A percentile compares a stretch with the other conserved stretches of the same genome.
Evolutionary conservation across 2,888 invertebrate species (phyloP).

Genomic region (Sinelater perroti): DNA sequence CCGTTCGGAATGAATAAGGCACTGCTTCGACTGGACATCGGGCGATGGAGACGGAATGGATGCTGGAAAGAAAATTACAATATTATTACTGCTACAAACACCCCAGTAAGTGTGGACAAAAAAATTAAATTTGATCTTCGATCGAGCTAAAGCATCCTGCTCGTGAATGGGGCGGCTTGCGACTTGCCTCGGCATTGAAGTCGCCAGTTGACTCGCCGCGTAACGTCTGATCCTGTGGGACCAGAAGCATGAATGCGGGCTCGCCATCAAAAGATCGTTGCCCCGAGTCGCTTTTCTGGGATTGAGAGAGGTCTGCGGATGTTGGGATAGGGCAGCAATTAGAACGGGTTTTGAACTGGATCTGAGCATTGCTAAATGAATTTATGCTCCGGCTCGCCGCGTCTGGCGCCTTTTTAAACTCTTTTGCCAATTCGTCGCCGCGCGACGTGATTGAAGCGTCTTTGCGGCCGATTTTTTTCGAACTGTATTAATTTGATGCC

Average conservation of each 20-base stretch:
- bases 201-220: neutral
- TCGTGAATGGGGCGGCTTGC: neutral
- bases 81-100: no score
- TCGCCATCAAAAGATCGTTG: constrained; percentile 21
- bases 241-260: constrained; percentile 20
- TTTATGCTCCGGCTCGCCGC: constrained; percentile 24
- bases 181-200: neutral
- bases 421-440: constrained; percentile 6
- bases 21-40: constrained; percentile 47
- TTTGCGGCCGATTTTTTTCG: no score
- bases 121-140: constrained; percentile 35
- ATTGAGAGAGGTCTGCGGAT: constrained; percentile 19
- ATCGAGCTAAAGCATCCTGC: constrained; percentile 21
- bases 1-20: constrained; percentile 58
- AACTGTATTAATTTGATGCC: no score
- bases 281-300: constrained; percentile 21
- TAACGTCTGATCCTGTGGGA: constrained; percentile 28
- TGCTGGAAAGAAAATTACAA: no score
- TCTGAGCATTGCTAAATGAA: constrained; percentile 35
- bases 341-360: constrained; percentile 47
- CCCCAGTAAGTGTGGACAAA: no score
- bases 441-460: no score
- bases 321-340: constrained; percentile 51
- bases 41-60: no score
- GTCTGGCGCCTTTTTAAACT: constrained; percentile 27